Base-by-base conservation (phyloP, 2,888 invertebrate genomes). In the Koerneria pararmatus region DNA sequence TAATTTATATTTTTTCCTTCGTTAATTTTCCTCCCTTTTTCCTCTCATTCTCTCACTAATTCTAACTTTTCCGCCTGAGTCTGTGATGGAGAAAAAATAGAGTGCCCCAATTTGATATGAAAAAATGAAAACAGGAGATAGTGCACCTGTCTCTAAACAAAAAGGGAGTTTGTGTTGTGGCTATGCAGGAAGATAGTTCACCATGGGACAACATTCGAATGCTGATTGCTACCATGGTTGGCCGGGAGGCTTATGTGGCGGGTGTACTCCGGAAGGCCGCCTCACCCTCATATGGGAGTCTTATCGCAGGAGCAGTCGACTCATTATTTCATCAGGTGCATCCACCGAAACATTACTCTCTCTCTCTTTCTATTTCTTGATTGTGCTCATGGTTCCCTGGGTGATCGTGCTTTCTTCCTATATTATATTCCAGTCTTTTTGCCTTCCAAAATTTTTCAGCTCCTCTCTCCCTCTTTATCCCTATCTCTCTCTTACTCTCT, bases 151-250 rank as follows among this genome's bases (percentile, higher is more conserved):
- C n/a, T n/a, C n/a, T n/a, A n/a, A n/a, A n/a, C n/a, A n/a, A n/a
- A n/a, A n/a, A n/a, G n/a, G n/a, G n/a, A n/a, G n/a, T n/a, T n/a
- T n/a, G n/a, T n/a, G n/a, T n/a, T n/a, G n/a, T n/a, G n/a, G n/a
- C n/a, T 6, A n/a, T 65, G 62, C 75, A 78, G 77, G 76, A 78
- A 65, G 79, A 79, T 49, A 74, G 70, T 41, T 76, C 78, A 29
- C 79, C 79, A 37, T 79, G 80, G 80, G 80, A 82, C 65, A 72
- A 72, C 65, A 80, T 82, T 48, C 79, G 82, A 56, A 77, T 76
- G 65, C 71, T 82, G 65, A 75, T 82, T 57, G 70, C 80, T 31
- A 74, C 80, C 35, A 75, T 82, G 77, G 80, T 80, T 57, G 79
- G 80, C 34, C 75, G 82, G 31, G 78, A 74, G 31, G 72, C 68